phyloP scores from a whole-genome alignment of 2,113 vertebrate genomes.

The Gasterosteus nipponicus region DNA sequence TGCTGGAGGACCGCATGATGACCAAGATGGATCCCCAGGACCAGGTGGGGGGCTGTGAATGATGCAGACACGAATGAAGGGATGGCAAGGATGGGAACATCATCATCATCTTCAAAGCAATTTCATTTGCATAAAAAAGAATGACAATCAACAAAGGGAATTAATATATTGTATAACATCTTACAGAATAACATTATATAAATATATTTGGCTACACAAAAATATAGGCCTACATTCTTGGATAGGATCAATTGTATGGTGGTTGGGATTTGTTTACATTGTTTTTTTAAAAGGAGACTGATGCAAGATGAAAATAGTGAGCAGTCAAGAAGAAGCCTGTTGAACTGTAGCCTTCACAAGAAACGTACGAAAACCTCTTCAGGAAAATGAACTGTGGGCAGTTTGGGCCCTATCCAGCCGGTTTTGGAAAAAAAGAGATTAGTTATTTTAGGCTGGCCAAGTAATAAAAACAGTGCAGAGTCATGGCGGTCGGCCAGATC shows the following conservation, averaged over 20 bases:
- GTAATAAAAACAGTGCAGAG: constrained; percentile 31
- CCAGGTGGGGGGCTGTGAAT: constrained; percentile 82
- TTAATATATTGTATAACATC: neutral
- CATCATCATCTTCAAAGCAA: neutral
- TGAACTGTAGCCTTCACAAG: neutral
- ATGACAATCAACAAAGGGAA: neutral
- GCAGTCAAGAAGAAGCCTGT: neutral
- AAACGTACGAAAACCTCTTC: neutral
- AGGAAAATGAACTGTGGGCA: neutral
- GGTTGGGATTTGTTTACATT: neutral
- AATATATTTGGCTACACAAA: neutral
- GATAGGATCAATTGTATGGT: neutral
- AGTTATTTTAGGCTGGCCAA: constrained; percentile 17
- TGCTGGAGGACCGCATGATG: constrained; percentile 98
- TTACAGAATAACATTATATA: neutral
- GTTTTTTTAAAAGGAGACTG: neutral
- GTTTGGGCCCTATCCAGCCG: constrained; percentile 7
- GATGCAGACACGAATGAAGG: neutral
- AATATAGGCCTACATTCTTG: neutral
- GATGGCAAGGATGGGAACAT: neutral
- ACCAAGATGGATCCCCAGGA: constrained; percentile 99
- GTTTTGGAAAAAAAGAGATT: constrained; percentile 6
- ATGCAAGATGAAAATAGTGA: neutral
- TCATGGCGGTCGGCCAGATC: constrained; percentile 32
- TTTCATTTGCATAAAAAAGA: neutral